phyloP scores from a whole-genome alignment of 2,113 vertebrate genomes.

The Sterna hirundo region DNA sequence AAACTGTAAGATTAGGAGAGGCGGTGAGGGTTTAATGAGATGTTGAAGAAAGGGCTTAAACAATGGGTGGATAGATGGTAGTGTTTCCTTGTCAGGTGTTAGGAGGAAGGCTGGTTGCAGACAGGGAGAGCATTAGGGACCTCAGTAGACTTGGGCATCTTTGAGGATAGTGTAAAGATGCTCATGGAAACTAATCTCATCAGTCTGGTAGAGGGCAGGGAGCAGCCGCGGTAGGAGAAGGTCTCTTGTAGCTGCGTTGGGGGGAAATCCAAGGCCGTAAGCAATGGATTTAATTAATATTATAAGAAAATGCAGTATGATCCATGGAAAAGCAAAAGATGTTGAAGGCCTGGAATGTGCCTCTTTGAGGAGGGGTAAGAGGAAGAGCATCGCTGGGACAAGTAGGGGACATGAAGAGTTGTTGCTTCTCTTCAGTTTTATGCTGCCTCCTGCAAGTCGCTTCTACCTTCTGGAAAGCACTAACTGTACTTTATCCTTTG shows the following conservation, averaged over 20 bases:
- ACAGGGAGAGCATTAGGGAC: neutral
- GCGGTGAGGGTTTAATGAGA: neutral
- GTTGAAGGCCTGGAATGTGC: neutral
- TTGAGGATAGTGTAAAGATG: neutral
- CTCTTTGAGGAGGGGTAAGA: neutral
- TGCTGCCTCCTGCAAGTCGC: neutral
- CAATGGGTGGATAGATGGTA: neutral
- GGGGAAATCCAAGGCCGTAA: neutral
- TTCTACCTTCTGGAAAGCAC: neutral
- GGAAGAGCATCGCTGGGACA: neutral
- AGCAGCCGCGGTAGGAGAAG: neutral
- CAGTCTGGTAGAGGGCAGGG: neutral
- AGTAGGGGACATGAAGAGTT: neutral
- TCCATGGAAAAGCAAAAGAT: neutral
- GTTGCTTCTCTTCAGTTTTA: neutral
- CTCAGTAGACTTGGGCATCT: neutral
- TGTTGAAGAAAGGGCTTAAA: neutral
- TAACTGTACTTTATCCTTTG: constrained; percentile 1
- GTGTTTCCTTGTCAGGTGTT: neutral
- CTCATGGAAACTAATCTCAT: neutral
- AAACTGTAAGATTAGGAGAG: neutral
- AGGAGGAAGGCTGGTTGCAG: neutral
- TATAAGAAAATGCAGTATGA: neutral
- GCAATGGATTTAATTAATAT: neutral
- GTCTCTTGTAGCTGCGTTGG: neutral